Evolutionary conservation across 2,113 vertebrate species (phyloP).

Genomic region (Eurypyga helias): DNA sequence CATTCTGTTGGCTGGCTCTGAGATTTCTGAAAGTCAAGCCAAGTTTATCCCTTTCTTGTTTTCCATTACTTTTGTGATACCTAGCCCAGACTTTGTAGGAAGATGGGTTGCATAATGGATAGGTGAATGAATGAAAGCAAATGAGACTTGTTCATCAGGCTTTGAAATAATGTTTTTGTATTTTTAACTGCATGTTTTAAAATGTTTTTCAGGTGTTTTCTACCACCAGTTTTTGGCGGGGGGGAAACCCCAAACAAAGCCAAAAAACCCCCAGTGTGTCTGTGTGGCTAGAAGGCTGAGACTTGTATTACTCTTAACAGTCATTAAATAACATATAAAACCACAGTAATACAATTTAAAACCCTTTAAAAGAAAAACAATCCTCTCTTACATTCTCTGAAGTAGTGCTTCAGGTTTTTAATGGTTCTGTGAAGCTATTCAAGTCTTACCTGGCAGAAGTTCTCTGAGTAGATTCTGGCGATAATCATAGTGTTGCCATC

Average conservation of each 20-base stretch:
- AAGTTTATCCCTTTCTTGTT: not conserved
- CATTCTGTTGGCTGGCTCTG: not conserved
- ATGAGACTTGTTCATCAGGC: not conserved
- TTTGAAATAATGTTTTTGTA: not conserved
- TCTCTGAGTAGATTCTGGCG: not conserved
- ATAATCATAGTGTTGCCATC: not conserved
- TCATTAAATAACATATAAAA: slow-evolving; percentile 44
- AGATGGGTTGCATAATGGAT: not conserved
- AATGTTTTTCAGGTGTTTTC: slow-evolving; percentile 1
- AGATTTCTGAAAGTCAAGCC: not conserved
- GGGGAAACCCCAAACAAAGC: not conserved
- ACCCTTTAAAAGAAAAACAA: not conserved
- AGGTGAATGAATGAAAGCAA: not conserved
- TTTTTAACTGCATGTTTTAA: not conserved
- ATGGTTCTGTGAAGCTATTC: not conserved
- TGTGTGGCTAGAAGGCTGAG: not conserved
- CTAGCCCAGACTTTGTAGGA: not conserved
- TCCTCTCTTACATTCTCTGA: not conserved
- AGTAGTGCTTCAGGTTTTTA: not conserved
- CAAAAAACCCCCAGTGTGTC: not conserved
- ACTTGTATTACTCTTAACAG: slow-evolving; percentile 1
- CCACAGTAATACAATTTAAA: not conserved
- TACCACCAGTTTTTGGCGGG: not conserved
- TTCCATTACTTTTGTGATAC: not conserved
- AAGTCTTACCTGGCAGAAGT: not conserved